Percentiles rank a stretch among this genome's conserved stretches.
Conservation (phyloP, 2,888 invertebrate genomes). For the Syritta pipiens region DNA sequence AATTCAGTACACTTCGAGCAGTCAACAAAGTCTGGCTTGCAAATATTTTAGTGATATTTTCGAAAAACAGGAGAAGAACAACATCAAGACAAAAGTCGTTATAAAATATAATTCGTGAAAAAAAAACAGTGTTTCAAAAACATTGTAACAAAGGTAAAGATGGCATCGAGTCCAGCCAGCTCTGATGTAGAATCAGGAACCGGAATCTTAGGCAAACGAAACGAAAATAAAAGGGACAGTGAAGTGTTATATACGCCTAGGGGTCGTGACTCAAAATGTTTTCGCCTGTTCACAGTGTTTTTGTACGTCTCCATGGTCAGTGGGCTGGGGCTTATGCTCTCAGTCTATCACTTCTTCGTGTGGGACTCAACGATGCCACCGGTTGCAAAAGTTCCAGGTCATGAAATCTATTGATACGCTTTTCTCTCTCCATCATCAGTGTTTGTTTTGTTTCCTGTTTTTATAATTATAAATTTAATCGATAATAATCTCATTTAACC, state of each 20-base stretch:
- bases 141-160: constrained; percentile 11
- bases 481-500: not conserved
- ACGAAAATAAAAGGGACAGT: not conserved
- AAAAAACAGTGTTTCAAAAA: not conserved
- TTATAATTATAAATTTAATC: constrained; percentile 1
- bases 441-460: not conserved
- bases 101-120: not conserved
- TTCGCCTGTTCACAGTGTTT: constrained; percentile 42
- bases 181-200: constrained; percentile 44
- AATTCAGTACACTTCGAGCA: constrained; percentile 42
- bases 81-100: not conserved
- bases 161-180: constrained; percentile 2
- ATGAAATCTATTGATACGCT: constrained; percentile 41
- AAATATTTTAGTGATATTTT: constrained; percentile 4
- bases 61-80: not conserved
- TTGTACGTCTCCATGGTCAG: constrained; percentile 56
- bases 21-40: constrained; percentile 41
- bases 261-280: constrained; percentile 7
- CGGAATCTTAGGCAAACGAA: constrained; percentile 12
- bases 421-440: not conserved
- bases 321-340: constrained; percentile 56
- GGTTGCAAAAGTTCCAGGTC: constrained; percentile 39
- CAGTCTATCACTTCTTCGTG: constrained; percentile 62
- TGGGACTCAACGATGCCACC: constrained; percentile 68
- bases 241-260: not conserved